Base-by-base conservation (phyloP, 2,797 vertebrate species). In the Megaceryle alcyon region DNA sequence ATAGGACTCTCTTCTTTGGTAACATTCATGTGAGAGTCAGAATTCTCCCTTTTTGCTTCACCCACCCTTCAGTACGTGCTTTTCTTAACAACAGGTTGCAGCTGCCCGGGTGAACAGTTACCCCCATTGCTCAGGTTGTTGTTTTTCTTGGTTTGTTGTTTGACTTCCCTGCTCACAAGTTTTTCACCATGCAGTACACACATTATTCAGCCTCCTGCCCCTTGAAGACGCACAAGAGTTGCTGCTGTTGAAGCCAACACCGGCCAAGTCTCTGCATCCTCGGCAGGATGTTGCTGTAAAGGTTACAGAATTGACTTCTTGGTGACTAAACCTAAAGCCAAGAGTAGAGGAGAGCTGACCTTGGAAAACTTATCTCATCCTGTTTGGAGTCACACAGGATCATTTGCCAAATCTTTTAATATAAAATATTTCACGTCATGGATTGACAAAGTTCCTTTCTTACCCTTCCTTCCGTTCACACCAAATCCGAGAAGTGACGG, bases 381-480 rank as follows among this genome's bases (percentile, higher is more conserved):
- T 88, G 92, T 89, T 82, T 33, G 48, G 68, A 94, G 39, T 88
- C 89, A 17, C 81, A 72, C 29, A 56, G 49, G 77, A 66, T 26
- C 46, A 19, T 65, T 76, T 83, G 75, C 92, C 84, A 91, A 51
- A 85, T 76, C 84, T 88, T 64, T 84, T 72, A 82, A 84, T 90
- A 79, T 72, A 87, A 93, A 94, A 84, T 53, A 94, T 80, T 95
- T 91, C 93, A 66, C 64, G 69, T 96, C 89, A 93, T 3, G 35
- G 81, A 57, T 64, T 57, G 86, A 93, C 90, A 57, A 41, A 94
- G 88, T 85, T 94, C 95, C 93, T 88, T 65, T 96, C 88, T 91
- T 79, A 66, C 75, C 79, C 92, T 96, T 96, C 97, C 94, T 96
- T 95, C 96, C 88, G 56, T 94, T 49, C 95, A 33, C 92, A 72